Evolutionary conservation across 1,140 invertebrate species (phyloP).

Genomic region (Anagrus nilaparvatae): DNA sequence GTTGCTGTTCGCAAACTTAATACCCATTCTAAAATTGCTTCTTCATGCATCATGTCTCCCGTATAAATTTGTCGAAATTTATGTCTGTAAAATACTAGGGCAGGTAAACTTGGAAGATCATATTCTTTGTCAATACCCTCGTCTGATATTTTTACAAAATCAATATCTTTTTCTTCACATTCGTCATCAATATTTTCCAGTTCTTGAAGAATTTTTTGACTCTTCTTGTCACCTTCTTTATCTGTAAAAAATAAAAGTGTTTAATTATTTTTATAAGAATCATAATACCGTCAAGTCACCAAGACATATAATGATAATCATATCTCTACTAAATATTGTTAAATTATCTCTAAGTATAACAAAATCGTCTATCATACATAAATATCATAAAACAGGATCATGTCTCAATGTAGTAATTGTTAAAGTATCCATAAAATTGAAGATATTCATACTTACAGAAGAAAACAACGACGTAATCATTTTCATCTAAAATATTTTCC

Average conservation of each 20-base stretch:
- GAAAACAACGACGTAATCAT: slow-evolving; percentile 82
- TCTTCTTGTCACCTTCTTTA: slow-evolving; percentile 81
- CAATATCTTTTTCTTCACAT: slow-evolving; percentile 83
- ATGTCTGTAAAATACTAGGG: slow-evolving; percentile 81
- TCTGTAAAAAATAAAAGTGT: slow-evolving; percentile 46
- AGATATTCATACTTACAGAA: slow-evolving; percentile 64
- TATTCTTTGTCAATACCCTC: slow-evolving; percentile 82
- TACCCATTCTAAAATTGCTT: slow-evolving; percentile 83
- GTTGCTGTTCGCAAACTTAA: slow-evolving; percentile 71
- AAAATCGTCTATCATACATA: too few relatives aligned
- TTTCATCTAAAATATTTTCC: slow-evolving; percentile 80
- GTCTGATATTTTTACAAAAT: slow-evolving; percentile 89
- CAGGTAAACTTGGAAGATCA: slow-evolving; percentile 70
- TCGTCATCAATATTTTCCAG: slow-evolving; percentile 92
- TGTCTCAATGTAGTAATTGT: too few relatives aligned
- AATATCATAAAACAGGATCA: too few relatives aligned
- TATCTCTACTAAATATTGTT: too few relatives aligned
- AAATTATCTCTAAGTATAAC: too few relatives aligned
- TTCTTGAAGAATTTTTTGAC: slow-evolving; percentile 79
- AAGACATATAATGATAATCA: too few relatives aligned
- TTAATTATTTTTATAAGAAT: not conserved
- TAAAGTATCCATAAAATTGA: not conserved
- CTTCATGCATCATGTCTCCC: slow-evolving; percentile 85
- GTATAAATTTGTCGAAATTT: slow-evolving; percentile 81
- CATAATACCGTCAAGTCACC: not conserved